A percentile compares a stretch with the other conserved stretches of the same genome.
Evolutionary conservation across 1,140 invertebrate genomes (phyloP).

Genomic region (Phthorimaea operculella): DNA sequence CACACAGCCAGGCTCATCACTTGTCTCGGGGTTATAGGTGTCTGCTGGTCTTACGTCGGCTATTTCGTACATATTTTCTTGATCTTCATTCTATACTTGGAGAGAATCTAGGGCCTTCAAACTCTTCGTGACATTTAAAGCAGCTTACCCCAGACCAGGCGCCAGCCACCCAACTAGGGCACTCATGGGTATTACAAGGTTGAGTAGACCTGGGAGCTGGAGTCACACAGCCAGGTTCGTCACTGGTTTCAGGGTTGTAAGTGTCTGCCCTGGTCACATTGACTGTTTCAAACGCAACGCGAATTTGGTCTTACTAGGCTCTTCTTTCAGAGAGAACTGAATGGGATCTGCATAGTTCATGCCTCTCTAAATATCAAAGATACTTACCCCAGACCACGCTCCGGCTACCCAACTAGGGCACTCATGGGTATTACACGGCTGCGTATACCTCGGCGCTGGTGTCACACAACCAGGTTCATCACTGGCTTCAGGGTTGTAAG

Average conservation of each 20-base stretch:
- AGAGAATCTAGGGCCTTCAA: too few relatives aligned
- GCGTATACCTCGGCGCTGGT: slow-evolving; percentile 80
- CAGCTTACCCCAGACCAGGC: too few relatives aligned
- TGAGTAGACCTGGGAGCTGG: slow-evolving; percentile 82
- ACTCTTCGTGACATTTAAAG: too few relatives aligned
- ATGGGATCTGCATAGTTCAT: not conserved
- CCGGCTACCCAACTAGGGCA: slow-evolving; percentile 88
- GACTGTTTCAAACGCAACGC: too few relatives aligned
- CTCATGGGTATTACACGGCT: slow-evolving; percentile 82
- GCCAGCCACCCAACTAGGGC: too few relatives aligned
- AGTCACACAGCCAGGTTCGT: slow-evolving; percentile 76
- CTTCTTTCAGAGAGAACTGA: too few relatives aligned
- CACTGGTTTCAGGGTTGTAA: too few relatives aligned
- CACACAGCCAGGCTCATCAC: slow-evolving; percentile 74
- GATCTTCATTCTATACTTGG: too few relatives aligned
- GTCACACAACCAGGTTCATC: slow-evolving; percentile 74
- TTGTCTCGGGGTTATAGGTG: slow-evolving; percentile 69
- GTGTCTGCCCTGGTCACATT: too few relatives aligned
- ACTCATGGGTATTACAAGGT: slow-evolving; percentile 84
- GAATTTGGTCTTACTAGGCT: too few relatives aligned
- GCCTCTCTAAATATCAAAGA: too few relatives aligned
- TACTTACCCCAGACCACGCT: slow-evolving; percentile 87
- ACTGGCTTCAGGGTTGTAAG: slow-evolving; percentile 69
- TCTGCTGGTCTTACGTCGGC: slow-evolving; percentile 49
- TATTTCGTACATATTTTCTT: too few relatives aligned